Base-by-base conservation (phyloP, 1,140 invertebrate genomes). In the Telenomus remus region DNA sequence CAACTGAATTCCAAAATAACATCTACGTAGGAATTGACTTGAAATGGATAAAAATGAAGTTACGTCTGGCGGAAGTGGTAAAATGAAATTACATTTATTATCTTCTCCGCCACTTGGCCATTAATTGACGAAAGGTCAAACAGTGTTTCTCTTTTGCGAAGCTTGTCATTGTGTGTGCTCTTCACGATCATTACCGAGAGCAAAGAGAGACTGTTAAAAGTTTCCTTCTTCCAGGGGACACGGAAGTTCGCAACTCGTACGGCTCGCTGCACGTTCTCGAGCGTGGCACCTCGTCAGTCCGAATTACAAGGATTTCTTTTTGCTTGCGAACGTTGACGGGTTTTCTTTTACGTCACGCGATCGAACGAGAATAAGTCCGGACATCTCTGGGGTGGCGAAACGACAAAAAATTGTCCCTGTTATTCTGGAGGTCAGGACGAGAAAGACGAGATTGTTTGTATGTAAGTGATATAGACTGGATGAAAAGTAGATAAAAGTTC, bases 281-380 rank as follows among this genome's bases (percentile, higher is more conserved):
- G 51, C 49, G 48, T 60, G 65, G 56, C 33, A 54, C 63, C 69
- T 60, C 65, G 59, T 78, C 64, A 50, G 50, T 63, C 69, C 59
- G 16, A 71, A 68, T 78, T 74, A 63, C 70, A 51, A 57, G 61
- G 50, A 63, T 64, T 78, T 78, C 71, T 73, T 78, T 78, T 74
- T 69, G 64, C 54, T 71, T 57, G 50, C 48, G 55, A 66, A 71
- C 56, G 48, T 16, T 56, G 65, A 55, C 61, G 61, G 39, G 16
- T 49, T 27, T 27, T 27, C 2, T 27, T 27, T 27, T 27, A 6
- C 19, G 19, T 27, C 19, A 27, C 19, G 19, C 19, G 19, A 27
- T 27, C 19, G 19, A 27, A 6, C 19, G 6, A 1, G 19, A 27
- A 27, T 6, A 3, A 1, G 19, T 27, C 6, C 19, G 19, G 19